A percentile compares a stretch with the other conserved stretches of the same genome.
phyloP scores from a whole-genome alignment of 2,113 vertebrate genomes.

The Seriola quinqueradiata region DNA sequence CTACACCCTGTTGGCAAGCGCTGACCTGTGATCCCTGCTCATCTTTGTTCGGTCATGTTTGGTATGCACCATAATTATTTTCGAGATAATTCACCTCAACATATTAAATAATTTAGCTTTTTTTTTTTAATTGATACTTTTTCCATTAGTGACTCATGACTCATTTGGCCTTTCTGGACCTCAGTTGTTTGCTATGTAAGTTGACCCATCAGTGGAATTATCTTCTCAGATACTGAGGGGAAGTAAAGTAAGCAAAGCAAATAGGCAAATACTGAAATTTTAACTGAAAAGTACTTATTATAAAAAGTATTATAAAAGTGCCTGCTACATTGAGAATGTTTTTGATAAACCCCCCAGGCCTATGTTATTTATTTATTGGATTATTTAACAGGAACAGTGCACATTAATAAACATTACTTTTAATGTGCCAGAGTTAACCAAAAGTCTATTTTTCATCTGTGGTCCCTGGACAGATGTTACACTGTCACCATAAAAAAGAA shows the following conservation, averaged over 20 bases:
- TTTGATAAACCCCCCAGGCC: background rate
- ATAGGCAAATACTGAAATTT: background rate
- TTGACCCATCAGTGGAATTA: background rate
- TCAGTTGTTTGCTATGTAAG: background rate
- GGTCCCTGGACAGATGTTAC: background rate
- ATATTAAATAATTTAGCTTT: background rate
- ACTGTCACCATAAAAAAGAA: background rate
- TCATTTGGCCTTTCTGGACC: background rate
- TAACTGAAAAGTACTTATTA: background rate
- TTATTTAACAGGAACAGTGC: background rate
- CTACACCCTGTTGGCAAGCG: constrained; percentile 1
- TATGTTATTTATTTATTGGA: background rate
- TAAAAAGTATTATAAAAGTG: background rate
- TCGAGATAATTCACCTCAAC: background rate
- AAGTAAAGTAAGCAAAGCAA: background rate
- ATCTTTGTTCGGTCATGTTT: constrained; percentile 5
- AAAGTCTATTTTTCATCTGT: background rate
- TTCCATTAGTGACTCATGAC: background rate
- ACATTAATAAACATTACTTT: background rate
- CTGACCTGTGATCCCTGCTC: constrained; percentile 14
- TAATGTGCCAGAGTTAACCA: background rate
- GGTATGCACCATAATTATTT: background rate
- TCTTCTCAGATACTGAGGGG: background rate
- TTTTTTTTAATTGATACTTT: background rate
- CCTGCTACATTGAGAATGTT: background rate